phyloP scores from a whole-genome alignment of 2,797 vertebrate species.

The Sebastolobus altivelis region DNA sequence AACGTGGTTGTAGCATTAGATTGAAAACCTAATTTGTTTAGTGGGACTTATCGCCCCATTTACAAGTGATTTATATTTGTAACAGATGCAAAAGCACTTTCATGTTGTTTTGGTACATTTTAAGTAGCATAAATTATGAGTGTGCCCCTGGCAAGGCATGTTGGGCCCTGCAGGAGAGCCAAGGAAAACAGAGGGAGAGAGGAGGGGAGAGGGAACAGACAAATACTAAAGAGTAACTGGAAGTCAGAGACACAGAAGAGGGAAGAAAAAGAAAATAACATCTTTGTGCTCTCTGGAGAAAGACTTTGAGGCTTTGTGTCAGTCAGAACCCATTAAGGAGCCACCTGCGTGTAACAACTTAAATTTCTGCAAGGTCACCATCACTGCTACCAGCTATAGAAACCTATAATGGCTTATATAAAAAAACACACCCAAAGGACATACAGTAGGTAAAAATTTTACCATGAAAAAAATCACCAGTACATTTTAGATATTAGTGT shows the following conservation, averaged over 20 bases:
- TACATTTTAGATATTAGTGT: too few relatives aligned
- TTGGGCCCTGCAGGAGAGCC: slow-evolving; percentile 41
- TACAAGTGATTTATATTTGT: slow-evolving; percentile 38
- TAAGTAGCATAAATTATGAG: slow-evolving; percentile 53
- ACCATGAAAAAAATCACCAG: too few relatives aligned
- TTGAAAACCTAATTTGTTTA: slow-evolving; percentile 36
- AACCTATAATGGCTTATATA: too few relatives aligned
- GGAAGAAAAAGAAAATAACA: slow-evolving; percentile 11
- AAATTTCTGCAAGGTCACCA: slow-evolving; percentile 11
- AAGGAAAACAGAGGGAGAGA: slow-evolving; percentile 20
- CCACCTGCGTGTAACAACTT: background rate
- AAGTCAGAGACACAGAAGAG: background rate
- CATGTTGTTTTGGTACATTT: slow-evolving; percentile 52
- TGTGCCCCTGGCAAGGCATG: slow-evolving; percentile 34
- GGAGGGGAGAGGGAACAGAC: background rate
- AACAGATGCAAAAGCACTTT: slow-evolving; percentile 46
- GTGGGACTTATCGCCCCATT: slow-evolving; percentile 32
- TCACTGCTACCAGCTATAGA: background rate
- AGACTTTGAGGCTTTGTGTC: background rate
- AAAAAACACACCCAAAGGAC: too few relatives aligned
- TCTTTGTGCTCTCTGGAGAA: slow-evolving; percentile 9
- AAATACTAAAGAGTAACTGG: slow-evolving; percentile 23
- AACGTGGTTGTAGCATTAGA: background rate
- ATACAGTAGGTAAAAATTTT: too few relatives aligned
- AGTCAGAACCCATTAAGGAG: slow-evolving; percentile 18